Percentiles rank a stretch among this genome's conserved stretches.
These are phyloP conservation scores for Anthoscopus minutus DNA, from an alignment of 2,113 vertebrate genomes.

Conservation along the genomic window DNA sequence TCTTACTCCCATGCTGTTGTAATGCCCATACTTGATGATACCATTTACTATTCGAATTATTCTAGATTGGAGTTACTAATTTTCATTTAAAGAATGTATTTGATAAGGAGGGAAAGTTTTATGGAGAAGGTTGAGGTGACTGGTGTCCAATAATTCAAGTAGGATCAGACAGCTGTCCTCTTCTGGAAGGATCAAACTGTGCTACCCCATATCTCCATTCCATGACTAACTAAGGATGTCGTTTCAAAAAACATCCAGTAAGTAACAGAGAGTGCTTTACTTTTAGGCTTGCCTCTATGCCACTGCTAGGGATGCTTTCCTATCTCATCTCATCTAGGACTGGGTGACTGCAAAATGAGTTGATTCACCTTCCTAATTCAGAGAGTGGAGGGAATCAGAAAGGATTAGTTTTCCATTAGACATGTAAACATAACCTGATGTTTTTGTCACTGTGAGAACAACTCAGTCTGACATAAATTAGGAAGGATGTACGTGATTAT, in stretches of 20 bases:
- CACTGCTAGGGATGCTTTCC: neutral
- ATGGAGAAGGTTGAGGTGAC: neutral
- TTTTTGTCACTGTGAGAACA: neutral
- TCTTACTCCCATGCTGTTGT: neutral
- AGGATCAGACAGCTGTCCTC: neutral
- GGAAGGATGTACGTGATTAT: neutral
- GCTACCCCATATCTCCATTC: neutral
- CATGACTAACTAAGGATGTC: neutral
- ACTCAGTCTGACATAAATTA: neutral
- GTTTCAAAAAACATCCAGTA: neutral
- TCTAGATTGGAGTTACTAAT: neutral
- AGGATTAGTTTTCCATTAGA: neutral
- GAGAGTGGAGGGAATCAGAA: neutral
- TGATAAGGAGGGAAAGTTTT: neutral
- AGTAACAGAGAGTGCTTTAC: neutral
- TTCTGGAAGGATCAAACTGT: neutral
- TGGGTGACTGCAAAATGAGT: neutral
- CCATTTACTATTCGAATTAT: neutral
- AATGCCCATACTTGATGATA: neutral
- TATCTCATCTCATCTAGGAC: neutral
- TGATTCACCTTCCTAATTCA: neutral
- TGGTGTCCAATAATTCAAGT: neutral
- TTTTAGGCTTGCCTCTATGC: neutral
- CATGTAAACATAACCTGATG: neutral
- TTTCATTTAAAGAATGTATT: neutral